phyloP scores from a whole-genome alignment of 2,888 invertebrate species.

The Cistogaster globosa region DNA sequence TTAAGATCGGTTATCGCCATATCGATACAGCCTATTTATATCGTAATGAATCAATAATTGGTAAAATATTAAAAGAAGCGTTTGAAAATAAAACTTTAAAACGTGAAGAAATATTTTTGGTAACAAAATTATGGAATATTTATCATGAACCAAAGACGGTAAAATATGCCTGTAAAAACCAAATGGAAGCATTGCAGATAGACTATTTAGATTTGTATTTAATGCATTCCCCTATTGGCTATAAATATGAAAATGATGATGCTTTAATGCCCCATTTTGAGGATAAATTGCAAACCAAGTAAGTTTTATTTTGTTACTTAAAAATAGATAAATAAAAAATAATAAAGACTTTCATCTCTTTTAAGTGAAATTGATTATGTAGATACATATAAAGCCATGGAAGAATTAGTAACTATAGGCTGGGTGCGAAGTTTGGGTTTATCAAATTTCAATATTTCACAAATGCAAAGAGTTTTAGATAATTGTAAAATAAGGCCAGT shows the following conservation, averaged over 20 bases:
- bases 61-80: constrained; percentile 85
- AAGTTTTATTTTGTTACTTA: constrained; percentile 46
- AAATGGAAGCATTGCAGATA: constrained; percentile 86
- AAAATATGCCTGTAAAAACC: constrained; percentile 84
- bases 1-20: constrained; percentile 89
- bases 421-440: constrained; percentile 90
- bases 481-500: constrained; percentile 87
- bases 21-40: constrained; percentile 87
- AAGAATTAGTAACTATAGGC: constrained; percentile 87
- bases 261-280: constrained; percentile 74
- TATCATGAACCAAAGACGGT: constrained; percentile 75
- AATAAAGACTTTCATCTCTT: neutral
- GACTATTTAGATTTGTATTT: constrained; percentile 91
- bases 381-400: constrained; percentile 91
- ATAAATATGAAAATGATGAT: constrained; percentile 81
- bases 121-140: constrained; percentile 83
- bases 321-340: neutral
- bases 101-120: constrained; percentile 87
- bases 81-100: constrained; percentile 85
- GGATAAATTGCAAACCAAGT: constrained; percentile 75
- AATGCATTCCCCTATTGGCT: constrained; percentile 92
- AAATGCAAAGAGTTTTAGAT: constrained; percentile 88
- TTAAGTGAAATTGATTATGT: constrained; percentile 87
- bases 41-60: constrained; percentile 87
- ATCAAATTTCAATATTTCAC: constrained; percentile 92